A percentile compares a stretch with the other conserved stretches of the same genome.
These are phyloP conservation scores for Stenchaetothrips biformis DNA, from an alignment of 2,888 invertebrate species.

Conservation along the genomic window DNA sequence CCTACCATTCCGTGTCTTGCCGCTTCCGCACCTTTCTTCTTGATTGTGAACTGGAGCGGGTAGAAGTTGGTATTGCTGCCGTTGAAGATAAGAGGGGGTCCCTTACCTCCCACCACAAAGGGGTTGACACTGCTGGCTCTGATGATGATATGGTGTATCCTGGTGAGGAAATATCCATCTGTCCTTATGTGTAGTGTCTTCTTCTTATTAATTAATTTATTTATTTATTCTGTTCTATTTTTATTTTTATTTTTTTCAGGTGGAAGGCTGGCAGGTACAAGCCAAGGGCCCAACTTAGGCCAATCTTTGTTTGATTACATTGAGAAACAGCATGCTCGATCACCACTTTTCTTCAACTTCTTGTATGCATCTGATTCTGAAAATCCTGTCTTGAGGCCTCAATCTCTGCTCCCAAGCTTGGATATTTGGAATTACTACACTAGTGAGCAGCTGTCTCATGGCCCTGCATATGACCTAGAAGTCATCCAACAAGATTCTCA, in stretches of 20 bases:
- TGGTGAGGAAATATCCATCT: constrained; percentile 46
- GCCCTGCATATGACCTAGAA: constrained; percentile 87
- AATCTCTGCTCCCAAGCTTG: constrained; percentile 76
- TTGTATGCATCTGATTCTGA: constrained; percentile 80
- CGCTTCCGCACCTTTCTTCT: constrained; percentile 93
- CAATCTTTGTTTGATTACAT: constrained; percentile 91
- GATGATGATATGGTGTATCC: constrained; percentile 73
- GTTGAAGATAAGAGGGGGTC: constrained; percentile 76
- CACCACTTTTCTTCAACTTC: constrained; percentile 89
- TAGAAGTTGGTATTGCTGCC: constrained; percentile 79
- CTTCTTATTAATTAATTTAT: too few species aligned
- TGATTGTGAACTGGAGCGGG: constrained; percentile 88
- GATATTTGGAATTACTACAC: constrained; percentile 93
- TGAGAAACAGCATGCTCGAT: constrained; percentile 79
- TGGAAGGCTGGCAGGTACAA: constrained; percentile 45
- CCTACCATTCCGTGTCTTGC: constrained; percentile 94
- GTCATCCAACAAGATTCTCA: constrained; percentile 64
- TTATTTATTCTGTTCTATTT: background rate
- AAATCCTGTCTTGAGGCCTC: constrained; percentile 79
- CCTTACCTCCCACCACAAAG: constrained; percentile 60
- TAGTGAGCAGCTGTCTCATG: constrained; percentile 86
- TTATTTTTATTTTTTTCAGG: constrained; percentile 40
- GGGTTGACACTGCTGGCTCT: constrained; percentile 60
- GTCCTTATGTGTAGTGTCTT: background rate
- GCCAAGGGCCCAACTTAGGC: constrained; percentile 60